Evolutionary conservation across 2,888 invertebrate genomes (phyloP).

Genomic region (Lycaena phlaeas): DNA sequence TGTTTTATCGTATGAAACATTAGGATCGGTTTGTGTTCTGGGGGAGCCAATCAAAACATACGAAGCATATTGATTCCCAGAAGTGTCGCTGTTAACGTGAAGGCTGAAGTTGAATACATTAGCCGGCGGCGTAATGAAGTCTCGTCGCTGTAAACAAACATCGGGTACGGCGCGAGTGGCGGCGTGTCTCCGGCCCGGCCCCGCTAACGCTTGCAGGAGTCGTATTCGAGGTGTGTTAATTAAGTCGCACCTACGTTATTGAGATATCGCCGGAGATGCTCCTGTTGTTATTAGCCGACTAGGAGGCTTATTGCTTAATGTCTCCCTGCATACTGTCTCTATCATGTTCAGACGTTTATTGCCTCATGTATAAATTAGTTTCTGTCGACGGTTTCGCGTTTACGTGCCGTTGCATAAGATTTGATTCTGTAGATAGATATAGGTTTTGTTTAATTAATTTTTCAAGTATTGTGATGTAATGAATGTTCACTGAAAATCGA

Average conservation of each 20-base stretch:
- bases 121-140: slow-evolving; percentile 73
- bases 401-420: slow-evolving; percentile 10
- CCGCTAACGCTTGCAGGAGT: slow-evolving; percentile 52
- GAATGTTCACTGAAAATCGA: no score
- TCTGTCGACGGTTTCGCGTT: slow-evolving; percentile 11
- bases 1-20: slow-evolving; percentile 38
- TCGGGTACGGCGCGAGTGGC: slow-evolving; percentile 28
- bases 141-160: slow-evolving; percentile 73
- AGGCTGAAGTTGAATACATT: slow-evolving; percentile 74
- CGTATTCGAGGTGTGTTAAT: slow-evolving; percentile 73
- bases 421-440: background rate
- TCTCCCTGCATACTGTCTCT: slow-evolving; percentile 25
- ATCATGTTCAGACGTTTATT: slow-evolving; percentile 22
- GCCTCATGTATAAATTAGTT: slow-evolving; percentile 19
- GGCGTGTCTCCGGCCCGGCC: slow-evolving; percentile 30
- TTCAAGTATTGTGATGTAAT: no score
- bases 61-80: slow-evolving; percentile 74
- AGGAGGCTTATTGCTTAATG: slow-evolving; percentile 60
- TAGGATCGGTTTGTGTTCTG: slow-evolving; percentile 41
- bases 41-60: slow-evolving; percentile 70
- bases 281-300: slow-evolving; percentile 66
- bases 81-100: slow-evolving; percentile 73
- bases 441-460: no score
- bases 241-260: slow-evolving; percentile 72
- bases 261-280: slow-evolving; percentile 64